phyloP scores from a whole-genome alignment of 2,888 invertebrate species.

The Exocentrus adspersus region DNA sequence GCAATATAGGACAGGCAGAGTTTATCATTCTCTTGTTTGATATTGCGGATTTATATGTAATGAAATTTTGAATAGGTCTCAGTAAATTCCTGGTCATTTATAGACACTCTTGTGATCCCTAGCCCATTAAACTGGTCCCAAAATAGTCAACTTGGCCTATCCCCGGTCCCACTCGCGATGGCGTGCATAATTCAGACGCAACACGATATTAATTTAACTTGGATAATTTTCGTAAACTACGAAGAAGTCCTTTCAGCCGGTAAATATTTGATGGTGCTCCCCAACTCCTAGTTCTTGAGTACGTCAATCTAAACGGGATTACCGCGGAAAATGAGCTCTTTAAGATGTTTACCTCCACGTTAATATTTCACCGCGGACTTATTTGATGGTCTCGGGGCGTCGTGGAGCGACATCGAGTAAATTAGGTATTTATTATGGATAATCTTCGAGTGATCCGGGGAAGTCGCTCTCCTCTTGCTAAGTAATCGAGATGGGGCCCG shows the following conservation, averaged over 20 bases:
- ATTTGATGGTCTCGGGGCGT: neutral
- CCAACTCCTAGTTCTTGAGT: slow-evolving; percentile 9
- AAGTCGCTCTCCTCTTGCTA: no score
- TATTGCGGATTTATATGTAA: no score
- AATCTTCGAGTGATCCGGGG: neutral
- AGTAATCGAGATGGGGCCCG: no score
- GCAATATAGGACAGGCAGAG: no score
- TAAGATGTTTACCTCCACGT: slow-evolving; percentile 13
- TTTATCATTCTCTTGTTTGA: no score
- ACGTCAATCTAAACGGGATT: slow-evolving; percentile 24
- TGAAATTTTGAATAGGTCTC: no score
- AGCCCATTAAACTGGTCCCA: no score
- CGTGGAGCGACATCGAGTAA: neutral
- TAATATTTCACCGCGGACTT: slow-evolving; percentile 15
- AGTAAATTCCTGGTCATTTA: no score
- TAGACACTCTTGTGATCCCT: no score
- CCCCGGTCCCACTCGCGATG: neutral
- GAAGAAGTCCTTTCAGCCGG: slow-evolving; percentile 3
- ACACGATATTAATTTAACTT: slow-evolving; percentile 23
- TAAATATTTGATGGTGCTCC: slow-evolving; percentile 24
- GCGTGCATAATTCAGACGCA: neutral
- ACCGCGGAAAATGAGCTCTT: slow-evolving; percentile 21
- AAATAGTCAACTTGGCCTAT: no score
- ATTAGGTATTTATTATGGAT: slow-evolving; percentile 1
- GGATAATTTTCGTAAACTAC: slow-evolving; percentile 23